Base-by-base conservation (phyloP, 1,140 invertebrate genomes). In the Phenacoccus solenopsis region DNA sequence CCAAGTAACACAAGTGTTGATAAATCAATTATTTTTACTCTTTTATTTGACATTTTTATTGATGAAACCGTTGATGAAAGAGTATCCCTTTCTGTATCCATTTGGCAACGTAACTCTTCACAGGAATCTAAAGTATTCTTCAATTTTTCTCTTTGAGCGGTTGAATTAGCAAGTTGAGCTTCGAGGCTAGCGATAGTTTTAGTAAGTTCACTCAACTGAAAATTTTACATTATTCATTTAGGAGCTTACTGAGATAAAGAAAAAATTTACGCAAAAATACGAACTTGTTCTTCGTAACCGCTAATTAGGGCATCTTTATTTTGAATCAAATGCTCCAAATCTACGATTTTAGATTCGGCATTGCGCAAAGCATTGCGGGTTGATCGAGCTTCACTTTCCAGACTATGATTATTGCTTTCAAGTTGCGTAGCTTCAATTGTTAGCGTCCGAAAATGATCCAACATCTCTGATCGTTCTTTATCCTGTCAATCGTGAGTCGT, bases 381-480 rank as follows among this genome's bases (percentile, higher is more conserved):
- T 69, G 86, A 85, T 22, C 83, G 84, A 10, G 86, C 85, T 77
- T 88, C 86, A 70, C 80, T 84, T 76, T 89, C 87, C 49, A 89
- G 80, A 49, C 85, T 86, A 73, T 88, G 86, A 77, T 90, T 89
- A 72, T 84, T 88, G 71, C 81, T 87, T 77, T 89, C 87, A 72
- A 89, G 79, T 72, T 85, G 82, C 61, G 84, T 87, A 1, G 87
- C 86, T 79, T 90, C 87, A 38, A 87, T 78, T 67, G 84, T 87
- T 7, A 90, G 77, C 76, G 84, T 85, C 72, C 85, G 82, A 77
- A 87, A 89, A 70, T 89, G 85, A 77, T 89, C 86, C 71, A 89
- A 74, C 83, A 90, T 85, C 74, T 88, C 86, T 38, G 82, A 84
- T 72, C 87, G 82, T 77, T 89, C 87, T 64, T 25, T 64, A 64